Evolutionary conservation across 2,797 vertebrate genomes (phyloP).

Genomic region (Chrysocyon brachyurus): DNA sequence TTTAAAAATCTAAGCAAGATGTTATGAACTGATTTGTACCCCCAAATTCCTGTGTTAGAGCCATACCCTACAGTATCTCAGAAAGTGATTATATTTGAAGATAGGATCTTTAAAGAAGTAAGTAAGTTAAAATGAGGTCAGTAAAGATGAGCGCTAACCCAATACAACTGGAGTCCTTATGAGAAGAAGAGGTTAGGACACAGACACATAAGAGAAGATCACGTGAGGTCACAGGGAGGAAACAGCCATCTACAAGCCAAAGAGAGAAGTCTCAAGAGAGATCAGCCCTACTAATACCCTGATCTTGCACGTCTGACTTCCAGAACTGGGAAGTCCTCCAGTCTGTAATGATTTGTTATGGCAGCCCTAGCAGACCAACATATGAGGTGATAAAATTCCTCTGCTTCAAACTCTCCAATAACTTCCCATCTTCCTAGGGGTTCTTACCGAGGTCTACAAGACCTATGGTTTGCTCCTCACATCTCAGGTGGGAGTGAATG

Average conservation of each 20-base stretch:
- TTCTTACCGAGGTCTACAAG: not conserved
- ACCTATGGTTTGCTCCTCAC: too few species aligned
- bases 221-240: not conserved
- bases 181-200: not conserved
- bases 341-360: not conserved
- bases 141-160: not conserved
- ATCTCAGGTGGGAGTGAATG: not conserved
- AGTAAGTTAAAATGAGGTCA: not conserved
- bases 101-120: not conserved
- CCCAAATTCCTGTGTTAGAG: not conserved
- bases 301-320: not conserved
- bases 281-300: not conserved
- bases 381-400: constrained; percentile 7
- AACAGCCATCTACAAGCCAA: not conserved
- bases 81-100: not conserved
- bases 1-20: not conserved
- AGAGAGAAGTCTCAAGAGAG: not conserved
- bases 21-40: not conserved
- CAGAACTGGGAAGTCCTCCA: not conserved
- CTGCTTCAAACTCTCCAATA: not conserved
- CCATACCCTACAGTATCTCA: not conserved
- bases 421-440: not conserved
- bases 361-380: not conserved
- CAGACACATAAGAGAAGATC: not conserved
- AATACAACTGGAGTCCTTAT: not conserved